phyloP scores from a whole-genome alignment of 2,113 vertebrate species.

The Holacanthus passer region DNA sequence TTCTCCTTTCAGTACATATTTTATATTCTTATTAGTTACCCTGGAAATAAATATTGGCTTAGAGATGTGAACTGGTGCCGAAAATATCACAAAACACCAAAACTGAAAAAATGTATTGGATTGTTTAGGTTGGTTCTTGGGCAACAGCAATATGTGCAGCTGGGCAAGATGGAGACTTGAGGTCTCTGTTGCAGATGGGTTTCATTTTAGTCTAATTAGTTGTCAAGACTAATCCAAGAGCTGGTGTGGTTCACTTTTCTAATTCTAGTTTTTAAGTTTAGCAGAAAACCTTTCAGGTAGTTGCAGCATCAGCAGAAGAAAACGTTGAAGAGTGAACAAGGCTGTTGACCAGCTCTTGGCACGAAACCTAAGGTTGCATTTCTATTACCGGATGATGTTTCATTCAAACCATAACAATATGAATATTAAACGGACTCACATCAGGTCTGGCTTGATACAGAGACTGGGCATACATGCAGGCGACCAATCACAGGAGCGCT shows the following conservation, averaged over 20 bases:
- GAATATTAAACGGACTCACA: no score
- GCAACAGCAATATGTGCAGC: background rate
- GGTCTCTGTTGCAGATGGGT: background rate
- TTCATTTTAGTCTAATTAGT: background rate
- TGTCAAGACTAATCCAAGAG: background rate
- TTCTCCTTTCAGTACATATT: background rate
- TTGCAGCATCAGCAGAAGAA: background rate
- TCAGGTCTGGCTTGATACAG: no score
- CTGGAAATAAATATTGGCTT: background rate
- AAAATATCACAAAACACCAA: conserved; percentile 1
- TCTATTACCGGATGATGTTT: background rate
- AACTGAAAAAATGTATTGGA: background rate
- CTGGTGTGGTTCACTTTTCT: background rate
- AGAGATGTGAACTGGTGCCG: background rate
- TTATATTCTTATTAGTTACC: background rate
- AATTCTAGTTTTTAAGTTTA: background rate
- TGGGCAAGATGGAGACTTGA: background rate
- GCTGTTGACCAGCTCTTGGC: background rate
- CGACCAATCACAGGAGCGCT: no score
- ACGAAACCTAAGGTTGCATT: background rate
- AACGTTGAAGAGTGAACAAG: background rate
- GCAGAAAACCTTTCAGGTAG: background rate
- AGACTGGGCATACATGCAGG: no score
- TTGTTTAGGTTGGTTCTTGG: background rate
- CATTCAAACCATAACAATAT: no score